phyloP scores from a whole-genome alignment of 2,113 vertebrate species.

The Morone saxatilis region DNA sequence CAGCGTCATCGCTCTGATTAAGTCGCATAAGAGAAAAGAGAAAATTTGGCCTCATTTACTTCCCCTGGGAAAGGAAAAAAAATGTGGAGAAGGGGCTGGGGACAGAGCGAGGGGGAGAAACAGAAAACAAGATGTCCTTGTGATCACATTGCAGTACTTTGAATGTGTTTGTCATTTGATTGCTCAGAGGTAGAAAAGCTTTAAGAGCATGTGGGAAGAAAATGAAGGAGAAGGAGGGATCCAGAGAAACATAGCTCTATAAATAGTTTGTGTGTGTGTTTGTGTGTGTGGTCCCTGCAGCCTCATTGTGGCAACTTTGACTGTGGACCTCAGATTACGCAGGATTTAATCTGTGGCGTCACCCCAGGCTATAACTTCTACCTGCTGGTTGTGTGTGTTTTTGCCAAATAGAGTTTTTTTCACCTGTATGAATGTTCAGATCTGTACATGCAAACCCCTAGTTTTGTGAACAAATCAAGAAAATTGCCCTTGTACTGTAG shows the following conservation, averaged over 20 bases:
- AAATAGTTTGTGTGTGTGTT: constrained; percentile 44
- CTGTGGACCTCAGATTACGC: constrained; percentile 58
- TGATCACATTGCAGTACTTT: constrained; percentile 72
- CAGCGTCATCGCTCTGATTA: constrained; percentile 75
- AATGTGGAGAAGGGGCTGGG: constrained; percentile 16
- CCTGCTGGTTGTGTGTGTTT: not conserved
- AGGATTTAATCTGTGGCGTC: constrained; percentile 60
- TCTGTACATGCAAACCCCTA: not conserved
- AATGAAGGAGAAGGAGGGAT: constrained; percentile 35
- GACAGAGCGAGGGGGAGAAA: not conserved
- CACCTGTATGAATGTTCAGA: not conserved
- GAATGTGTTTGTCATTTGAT: constrained; percentile 67
- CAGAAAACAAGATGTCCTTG: constrained; percentile 69
- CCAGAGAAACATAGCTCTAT: constrained; percentile 42
- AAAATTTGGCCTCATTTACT: constrained; percentile 76
- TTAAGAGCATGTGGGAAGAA: constrained; percentile 33
- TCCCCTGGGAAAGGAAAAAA: constrained; percentile 61
- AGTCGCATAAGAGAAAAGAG: constrained; percentile 73
- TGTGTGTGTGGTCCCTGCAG: constrained; percentile 40
- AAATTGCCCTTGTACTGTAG: too few species aligned
- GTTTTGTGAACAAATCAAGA: not conserved
- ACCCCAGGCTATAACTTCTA: constrained; percentile 53
- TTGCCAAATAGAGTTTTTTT: constrained; percentile 1
- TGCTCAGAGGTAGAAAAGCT: constrained; percentile 47
- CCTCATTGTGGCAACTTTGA: constrained; percentile 55